A percentile compares a stretch with the other conserved stretches of the same genome.
These are phyloP conservation scores for Drosophila prosaltans DNA, from an alignment of 1,140 invertebrate genomes.

Conservation along the genomic window DNA sequence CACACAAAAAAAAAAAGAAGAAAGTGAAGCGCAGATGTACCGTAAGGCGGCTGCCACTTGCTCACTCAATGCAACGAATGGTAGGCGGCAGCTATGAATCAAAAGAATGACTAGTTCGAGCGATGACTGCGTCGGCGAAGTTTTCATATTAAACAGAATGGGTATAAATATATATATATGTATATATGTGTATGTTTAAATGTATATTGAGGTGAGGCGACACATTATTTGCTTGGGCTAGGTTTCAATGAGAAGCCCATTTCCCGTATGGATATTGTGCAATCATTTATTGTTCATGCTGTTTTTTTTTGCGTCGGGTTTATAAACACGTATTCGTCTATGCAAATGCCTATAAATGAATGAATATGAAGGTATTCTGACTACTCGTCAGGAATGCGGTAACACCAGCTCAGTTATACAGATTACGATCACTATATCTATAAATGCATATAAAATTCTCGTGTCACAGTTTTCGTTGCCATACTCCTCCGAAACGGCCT, in stretches of 20 bases:
- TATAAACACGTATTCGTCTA: slow-evolving; percentile 2
- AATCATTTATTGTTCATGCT: slow-evolving; percentile 49
- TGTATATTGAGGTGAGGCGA: slow-evolving; percentile 32
- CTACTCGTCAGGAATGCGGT: slow-evolving; percentile 34
- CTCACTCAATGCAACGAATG: slow-evolving; percentile 24
- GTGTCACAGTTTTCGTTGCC: too few relatives aligned
- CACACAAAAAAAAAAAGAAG: slow-evolving; percentile 35
- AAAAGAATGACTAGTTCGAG: slow-evolving; percentile 47
- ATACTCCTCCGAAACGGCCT: too few relatives aligned
- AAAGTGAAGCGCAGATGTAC: slow-evolving; percentile 16
- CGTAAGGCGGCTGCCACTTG: background rate
- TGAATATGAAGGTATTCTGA: slow-evolving; percentile 36
- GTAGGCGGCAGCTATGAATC: slow-evolving; percentile 30
- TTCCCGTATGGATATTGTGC: slow-evolving; percentile 60
- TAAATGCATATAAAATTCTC: too few relatives aligned
- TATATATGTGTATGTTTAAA: background rate
- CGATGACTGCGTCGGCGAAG: slow-evolving; percentile 35
- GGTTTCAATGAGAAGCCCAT: slow-evolving; percentile 46
- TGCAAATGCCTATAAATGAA: slow-evolving; percentile 34
- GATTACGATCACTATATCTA: too few relatives aligned
- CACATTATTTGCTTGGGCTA: slow-evolving; percentile 38
- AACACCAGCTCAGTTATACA: background rate
- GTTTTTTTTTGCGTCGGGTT: slow-evolving; percentile 38
- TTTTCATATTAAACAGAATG: background rate
- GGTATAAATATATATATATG: too few relatives aligned